Conservation (phyloP, 2,888 invertebrate species). For the Salpingus planirostris region DNA sequence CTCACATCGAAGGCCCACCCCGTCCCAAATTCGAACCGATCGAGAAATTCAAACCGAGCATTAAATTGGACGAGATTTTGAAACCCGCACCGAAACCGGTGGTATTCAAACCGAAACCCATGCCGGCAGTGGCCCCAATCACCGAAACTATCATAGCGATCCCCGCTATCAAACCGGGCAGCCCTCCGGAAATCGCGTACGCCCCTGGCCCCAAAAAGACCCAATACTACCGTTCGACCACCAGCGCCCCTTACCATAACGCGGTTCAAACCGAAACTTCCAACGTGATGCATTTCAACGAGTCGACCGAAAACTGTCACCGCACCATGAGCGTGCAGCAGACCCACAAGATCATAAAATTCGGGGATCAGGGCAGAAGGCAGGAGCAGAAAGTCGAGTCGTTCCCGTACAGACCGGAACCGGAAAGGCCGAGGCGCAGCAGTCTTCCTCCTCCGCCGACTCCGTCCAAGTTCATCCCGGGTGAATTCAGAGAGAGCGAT, state of each 20-base stretch:
- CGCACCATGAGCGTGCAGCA: slow-evolving; percentile 60
- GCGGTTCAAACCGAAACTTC: slow-evolving; percentile 59
- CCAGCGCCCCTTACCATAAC: slow-evolving; percentile 50
- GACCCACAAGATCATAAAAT: slow-evolving; percentile 59
- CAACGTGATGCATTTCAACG: slow-evolving; percentile 61
- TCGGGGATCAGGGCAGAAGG: slow-evolving; percentile 45
- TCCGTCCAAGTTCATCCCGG: slow-evolving; percentile 57
- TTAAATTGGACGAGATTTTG: slow-evolving; percentile 39
- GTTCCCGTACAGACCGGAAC: slow-evolving; percentile 43
- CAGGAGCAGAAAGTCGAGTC: slow-evolving; percentile 36
- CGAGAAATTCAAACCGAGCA: slow-evolving; percentile 39
- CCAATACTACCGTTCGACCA: slow-evolving; percentile 48
- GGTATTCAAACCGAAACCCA: slow-evolving; percentile 48
- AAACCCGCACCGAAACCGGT: slow-evolving; percentile 40
- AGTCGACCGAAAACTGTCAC: slow-evolving; percentile 56
- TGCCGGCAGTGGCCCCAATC: slow-evolving; percentile 33
- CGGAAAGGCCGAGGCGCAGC: slow-evolving; percentile 36
- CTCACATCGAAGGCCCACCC: slow-evolving; percentile 39
- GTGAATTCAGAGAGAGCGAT: slow-evolving; percentile 58
- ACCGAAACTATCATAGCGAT: slow-evolving; percentile 33
- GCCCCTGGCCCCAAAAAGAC: slow-evolving; percentile 45
- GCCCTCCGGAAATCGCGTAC: slow-evolving; percentile 50
- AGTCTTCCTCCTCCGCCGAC: slow-evolving; percentile 46
- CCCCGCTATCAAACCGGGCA: slow-evolving; percentile 44
- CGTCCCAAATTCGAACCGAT: slow-evolving; percentile 51